These are phyloP conservation scores for Cerastis leucographa DNA, from an alignment of 2,888 invertebrate genomes.

Conservation along the genomic window DNA sequence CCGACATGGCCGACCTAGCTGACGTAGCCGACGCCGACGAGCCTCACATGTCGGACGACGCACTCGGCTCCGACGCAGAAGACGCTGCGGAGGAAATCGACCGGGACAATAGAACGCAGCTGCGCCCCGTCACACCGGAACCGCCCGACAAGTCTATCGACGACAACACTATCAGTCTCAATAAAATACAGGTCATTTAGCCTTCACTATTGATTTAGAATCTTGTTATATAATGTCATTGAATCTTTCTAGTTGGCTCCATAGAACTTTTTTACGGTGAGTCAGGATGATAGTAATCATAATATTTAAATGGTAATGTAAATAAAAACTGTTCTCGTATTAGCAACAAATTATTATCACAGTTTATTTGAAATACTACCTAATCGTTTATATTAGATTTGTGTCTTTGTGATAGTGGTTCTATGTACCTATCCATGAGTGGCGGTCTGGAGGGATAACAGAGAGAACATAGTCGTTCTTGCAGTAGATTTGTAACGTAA, in stretches of 20 bases:
- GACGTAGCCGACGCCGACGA: background rate
- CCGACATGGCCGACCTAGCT: conserved; percentile 11
- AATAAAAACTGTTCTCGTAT: conserved; percentile 31
- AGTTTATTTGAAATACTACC: conserved; percentile 36
- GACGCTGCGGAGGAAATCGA: conserved; percentile 65
- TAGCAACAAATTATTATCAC: conserved; percentile 22
- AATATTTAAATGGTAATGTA: conserved; percentile 59
- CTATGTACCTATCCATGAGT: conserved; percentile 2
- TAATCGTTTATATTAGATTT: conserved; percentile 35
- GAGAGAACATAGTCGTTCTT: conserved; percentile 15
- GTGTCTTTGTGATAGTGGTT: conserved; percentile 49
- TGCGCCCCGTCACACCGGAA: conserved; percentile 70
- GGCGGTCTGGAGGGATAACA: conserved; percentile 5
- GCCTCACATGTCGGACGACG: conserved; percentile 46
- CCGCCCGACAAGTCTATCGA: conserved; percentile 83
- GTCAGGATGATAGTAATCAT: conserved; percentile 41
- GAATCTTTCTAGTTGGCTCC: conserved; percentile 51
- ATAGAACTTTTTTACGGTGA: conserved; percentile 52
- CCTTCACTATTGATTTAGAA: conserved; percentile 35
- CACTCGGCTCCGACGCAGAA: conserved; percentile 63
- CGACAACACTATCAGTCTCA: conserved; percentile 71
- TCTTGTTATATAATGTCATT: conserved; percentile 42
- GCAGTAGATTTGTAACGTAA: conserved; percentile 43
- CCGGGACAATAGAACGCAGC: conserved; percentile 68
- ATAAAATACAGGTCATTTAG: conserved; percentile 80